Base-by-base conservation (phyloP, 2,888 invertebrate genomes). In the Drosophila greeni region DNA sequence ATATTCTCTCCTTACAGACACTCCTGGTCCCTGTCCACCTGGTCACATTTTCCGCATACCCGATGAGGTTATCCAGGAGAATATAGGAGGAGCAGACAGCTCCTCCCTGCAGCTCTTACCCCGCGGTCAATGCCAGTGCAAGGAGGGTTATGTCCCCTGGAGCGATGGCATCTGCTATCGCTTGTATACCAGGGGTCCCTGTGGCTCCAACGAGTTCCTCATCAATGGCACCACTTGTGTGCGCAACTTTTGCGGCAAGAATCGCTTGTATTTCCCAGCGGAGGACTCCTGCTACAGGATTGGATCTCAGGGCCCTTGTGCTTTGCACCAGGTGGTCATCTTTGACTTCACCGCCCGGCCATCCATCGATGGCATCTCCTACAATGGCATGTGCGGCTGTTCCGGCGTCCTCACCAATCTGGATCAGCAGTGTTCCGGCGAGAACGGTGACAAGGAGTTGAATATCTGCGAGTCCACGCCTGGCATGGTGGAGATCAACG, bases 371-470 rank as follows among this genome's bases (percentile, higher is more conserved):
- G 95, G 95, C 0, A 91, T 95, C 43, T 94, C 95, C 47, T 95
- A 95, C 86, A 94, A 95, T 76, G 96, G 95, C 0, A 91, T 94
- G 48, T 96, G 96, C 79, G 93, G 93, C 9, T 95, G 95, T 82
- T 91, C 91, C 0, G 90, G 88, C 1, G 86, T 88, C 14, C 84
- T 89, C 4, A 89, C 78, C 49, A 87, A 88, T 65, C 78, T 89
- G 40, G 88, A 89, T 62, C 89, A 89, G 62, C 85, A 88, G 58
- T 89, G 88, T 66, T 74, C 82, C 0, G 71, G 48, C 0, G 70
- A 61, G 6, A 40, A 53, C 14, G 58, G 33, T 8, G 73, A 73
- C 23, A 55, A 72, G 51, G 74, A 73, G 73, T 83, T 86, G 24
- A 90, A 90, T 62, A 88, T 90, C 0, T 94, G 94, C 76, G 90